A percentile compares a stretch with the other conserved stretches of the same genome.
phyloP scores from a whole-genome alignment of 2,113 vertebrate genomes.

The Rousettus leschenaultii region DNA sequence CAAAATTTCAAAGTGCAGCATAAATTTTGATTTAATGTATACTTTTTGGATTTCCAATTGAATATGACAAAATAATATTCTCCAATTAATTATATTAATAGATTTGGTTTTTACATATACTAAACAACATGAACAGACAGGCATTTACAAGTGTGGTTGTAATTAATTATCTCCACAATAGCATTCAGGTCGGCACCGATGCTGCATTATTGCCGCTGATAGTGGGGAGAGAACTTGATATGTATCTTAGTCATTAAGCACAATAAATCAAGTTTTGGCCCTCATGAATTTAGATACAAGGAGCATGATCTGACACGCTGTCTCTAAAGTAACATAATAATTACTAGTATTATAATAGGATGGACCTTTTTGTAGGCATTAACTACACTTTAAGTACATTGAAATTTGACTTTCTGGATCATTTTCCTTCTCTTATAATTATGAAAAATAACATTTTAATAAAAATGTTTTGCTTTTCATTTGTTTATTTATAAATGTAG shows the following conservation, averaged over 20 bases:
- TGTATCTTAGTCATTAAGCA: background rate
- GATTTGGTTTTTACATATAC: background rate
- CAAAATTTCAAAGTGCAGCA: conserved; percentile 14
- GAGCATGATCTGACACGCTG: background rate
- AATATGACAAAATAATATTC: background rate
- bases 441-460: background rate
- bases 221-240: background rate
- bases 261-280: background rate
- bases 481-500: background rate
- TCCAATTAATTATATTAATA: background rate
- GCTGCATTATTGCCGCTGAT: background rate
- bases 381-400: background rate
- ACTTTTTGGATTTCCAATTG: background rate
- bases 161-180: background rate
- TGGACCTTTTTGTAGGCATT: background rate
- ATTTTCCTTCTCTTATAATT: background rate
- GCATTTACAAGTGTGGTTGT: background rate
- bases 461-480: background rate
- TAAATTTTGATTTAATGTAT: background rate
- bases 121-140: background rate
- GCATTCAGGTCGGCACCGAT: background rate
- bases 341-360: background rate
- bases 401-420: background rate
- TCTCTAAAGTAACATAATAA: background rate
- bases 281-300: background rate